Evolutionary conservation across 2,113 vertebrate species (phyloP).

Genomic region (Kryptolebias marmoratus): DNA sequence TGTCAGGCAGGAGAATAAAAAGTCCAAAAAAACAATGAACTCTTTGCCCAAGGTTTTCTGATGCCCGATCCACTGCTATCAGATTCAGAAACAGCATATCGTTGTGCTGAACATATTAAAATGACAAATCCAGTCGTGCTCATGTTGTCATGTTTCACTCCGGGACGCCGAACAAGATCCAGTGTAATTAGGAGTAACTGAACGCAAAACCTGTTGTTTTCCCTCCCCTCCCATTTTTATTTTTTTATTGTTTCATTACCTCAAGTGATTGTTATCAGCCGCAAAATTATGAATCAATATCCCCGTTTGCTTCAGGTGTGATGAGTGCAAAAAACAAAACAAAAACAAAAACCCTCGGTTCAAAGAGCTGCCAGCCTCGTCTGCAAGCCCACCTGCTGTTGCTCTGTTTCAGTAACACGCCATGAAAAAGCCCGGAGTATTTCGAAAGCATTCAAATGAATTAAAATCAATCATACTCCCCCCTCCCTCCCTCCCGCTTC

Average conservation of each 20-base stretch:
- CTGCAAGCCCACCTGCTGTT: slow-evolving; percentile 36
- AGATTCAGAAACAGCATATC: slow-evolving; percentile 5
- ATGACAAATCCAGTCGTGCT: not conserved
- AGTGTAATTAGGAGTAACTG: slow-evolving; percentile 10
- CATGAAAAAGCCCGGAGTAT: slow-evolving; percentile 18
- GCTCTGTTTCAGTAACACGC: slow-evolving; percentile 22
- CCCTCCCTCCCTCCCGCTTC: not conserved
- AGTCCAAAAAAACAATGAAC: slow-evolving; percentile 2
- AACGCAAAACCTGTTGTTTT: slow-evolving; percentile 1
- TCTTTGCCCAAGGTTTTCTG: not conserved
- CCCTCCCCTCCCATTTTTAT: too few species aligned
- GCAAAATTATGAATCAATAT: slow-evolving; percentile 46
- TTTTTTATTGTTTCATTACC: slow-evolving; percentile 21
- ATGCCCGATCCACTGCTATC: not conserved
- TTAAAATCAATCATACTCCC: slow-evolving; percentile 26
- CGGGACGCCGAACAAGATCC: not conserved
- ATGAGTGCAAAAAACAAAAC: slow-evolving; percentile 31
- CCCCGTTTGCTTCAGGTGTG: slow-evolving; percentile 50
- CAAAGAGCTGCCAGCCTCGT: slow-evolving; percentile 44
- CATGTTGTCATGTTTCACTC: not conserved
- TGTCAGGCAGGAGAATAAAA: slow-evolving; percentile 15
- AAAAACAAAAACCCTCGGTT: not conserved
- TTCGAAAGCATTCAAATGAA: slow-evolving; percentile 14
- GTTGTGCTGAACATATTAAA: not conserved
- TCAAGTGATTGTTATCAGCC: slow-evolving; percentile 13